Percentiles rank a stretch among this genome's conserved stretches.
Conservation (phyloP, 2,113 vertebrate species). For the Asarcornis scutulata region DNA sequence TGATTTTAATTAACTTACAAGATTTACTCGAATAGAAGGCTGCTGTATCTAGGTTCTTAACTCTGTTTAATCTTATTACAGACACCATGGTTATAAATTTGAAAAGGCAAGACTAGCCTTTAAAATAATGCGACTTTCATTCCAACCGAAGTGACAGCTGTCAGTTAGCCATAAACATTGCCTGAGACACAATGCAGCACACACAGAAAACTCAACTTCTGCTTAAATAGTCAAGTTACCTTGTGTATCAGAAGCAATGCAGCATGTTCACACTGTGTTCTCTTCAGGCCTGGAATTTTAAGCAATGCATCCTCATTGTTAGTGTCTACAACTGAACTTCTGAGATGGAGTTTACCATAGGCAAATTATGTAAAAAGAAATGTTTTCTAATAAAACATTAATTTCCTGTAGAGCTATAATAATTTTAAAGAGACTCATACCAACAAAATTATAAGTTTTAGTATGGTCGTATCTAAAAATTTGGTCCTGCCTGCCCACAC, state of each 20-base stretch:
- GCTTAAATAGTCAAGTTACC: too few relatives aligned
- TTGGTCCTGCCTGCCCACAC: not conserved
- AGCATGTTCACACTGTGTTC: not conserved
- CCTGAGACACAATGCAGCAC: not conserved
- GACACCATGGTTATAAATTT: not conserved
- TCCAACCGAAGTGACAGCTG: not conserved
- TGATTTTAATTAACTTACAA: not conserved
- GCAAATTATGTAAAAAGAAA: not conserved
- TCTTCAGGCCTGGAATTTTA: not conserved
- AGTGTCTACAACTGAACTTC: not conserved
- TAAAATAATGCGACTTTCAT: not conserved
- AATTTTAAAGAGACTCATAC: not conserved
- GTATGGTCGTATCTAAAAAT: not conserved
- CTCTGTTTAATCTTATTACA: not conserved
- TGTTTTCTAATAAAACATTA: not conserved
- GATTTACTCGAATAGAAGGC: not conserved
- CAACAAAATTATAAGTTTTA: not conserved
- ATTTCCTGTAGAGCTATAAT: not conserved
- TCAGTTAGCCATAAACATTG: not conserved
- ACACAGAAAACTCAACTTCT: too few relatives aligned
- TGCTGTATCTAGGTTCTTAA: conserved; percentile 7
- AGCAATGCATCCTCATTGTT: not conserved
- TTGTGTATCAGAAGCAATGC: not conserved
- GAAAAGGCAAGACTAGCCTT: not conserved
- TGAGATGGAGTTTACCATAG: not conserved